Base-by-base conservation (phyloP, 2,797 vertebrate genomes). In the Lepus townsendii region DNA sequence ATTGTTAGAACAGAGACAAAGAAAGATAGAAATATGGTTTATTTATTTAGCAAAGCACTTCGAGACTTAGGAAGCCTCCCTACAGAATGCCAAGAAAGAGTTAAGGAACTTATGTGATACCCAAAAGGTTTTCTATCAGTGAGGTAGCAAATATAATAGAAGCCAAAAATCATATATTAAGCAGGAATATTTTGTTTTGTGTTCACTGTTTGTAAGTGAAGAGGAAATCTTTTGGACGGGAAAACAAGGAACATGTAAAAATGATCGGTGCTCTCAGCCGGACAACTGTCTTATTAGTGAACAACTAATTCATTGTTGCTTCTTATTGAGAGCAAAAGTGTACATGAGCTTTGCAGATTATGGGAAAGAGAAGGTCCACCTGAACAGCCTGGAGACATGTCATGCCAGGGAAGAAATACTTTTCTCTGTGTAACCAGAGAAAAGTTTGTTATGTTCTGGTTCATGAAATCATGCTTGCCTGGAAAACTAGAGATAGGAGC, bases 41-140 rank as follows among this genome's bases (percentile, higher is more conserved):
- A 62, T 75, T 79, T 82, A 92, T 69, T 93, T 90, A 77, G 7
- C 42, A 90, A 78, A 76, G 54, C 82, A n/a, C 22, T 68, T 84
- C 62, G 86, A 93, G 62, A 82, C 20, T 32, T 84, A 35, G 32
- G 52, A 83, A 89, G 63, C 13, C 7, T 65, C 52, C 54, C 10
- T 91, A 42, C 7, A 85, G 35, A 72, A 76, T 90, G 42, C 35
- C 20, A 92, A 75, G 82, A 96, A 96, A 92, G 54, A 62, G 90
- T 86, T 94, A 90, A 97, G 76, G 6, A 83, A 54, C 91, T 93
- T 90, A 87, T 90, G 73, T 83, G 38, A 71, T 52, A 38, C 42
- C n/a, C 24, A 50, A 20, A 63, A 52, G 32, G 4, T 79, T 95
- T 91, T 62, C 42, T 75, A 52, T 2, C 73, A 52, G 57, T 65